Evolutionary conservation across 2,888 invertebrate genomes (phyloP), one percentile per base, ranked within the genome.

Genomic region (Bellardia pandia): DNA sequence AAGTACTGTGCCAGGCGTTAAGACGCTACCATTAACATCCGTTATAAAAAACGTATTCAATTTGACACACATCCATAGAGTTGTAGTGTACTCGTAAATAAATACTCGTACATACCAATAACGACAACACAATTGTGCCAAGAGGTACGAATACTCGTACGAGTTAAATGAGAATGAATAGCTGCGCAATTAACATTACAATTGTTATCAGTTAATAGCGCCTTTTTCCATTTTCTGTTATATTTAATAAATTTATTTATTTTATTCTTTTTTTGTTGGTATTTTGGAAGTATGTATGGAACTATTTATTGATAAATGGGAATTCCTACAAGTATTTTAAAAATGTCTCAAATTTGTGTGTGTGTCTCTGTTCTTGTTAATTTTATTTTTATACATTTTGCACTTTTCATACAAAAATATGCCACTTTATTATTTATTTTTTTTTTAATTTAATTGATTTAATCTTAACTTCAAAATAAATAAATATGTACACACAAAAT

Each of bases 141-240:
- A 81, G 66, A 77, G 48, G 40, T 53, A 37, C 30, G 56, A 11
- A 23, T 23, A 23, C 23, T 23, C 5, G 51, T 3, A 5, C 37
- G 7, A 48, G 58, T 23, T 14, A 37, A 83, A 62, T 8, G 37
- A 37, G 37, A 71, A 56, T 71, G 79, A 79, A 79, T 64, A 37
- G 80, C 83, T 83, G 86, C 84, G 86, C 84, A 83, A 80, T 84
- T 84, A 66, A 76, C 64, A 76, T 72, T 76, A 86, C 69, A 83
- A 30, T 66, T 86, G 76, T 84, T 86, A 86, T 84, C 86, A 80
- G 79, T 76, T 58, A 72, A 80, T 60, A 83, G 71, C 79, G 56
- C 71, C 66, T 66, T 80, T 40, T 11, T 13, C 14, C 33, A 30
- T 48, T 37, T 48, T 23, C 56, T 23, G 23, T 56, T 74, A 51